Conservation (phyloP, 2,113 vertebrate genomes). For the Jaculus jaculus region DNA sequence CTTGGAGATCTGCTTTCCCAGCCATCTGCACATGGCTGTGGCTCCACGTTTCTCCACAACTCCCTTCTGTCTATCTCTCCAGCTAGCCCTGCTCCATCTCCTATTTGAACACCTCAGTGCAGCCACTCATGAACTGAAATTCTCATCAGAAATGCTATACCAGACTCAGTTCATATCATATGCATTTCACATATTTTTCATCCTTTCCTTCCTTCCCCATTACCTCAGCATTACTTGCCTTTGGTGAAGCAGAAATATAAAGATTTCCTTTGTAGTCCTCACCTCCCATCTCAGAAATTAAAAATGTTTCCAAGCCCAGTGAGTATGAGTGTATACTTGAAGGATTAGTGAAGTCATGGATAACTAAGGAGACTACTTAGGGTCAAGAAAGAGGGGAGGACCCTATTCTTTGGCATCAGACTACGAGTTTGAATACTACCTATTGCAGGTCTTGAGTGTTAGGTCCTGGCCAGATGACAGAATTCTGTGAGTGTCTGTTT, state of each 20-base stretch:
- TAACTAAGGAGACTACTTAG: background rate
- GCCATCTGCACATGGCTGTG: background rate
- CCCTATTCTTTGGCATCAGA: background rate
- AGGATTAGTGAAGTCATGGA: background rate
- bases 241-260: background rate
- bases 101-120: background rate
- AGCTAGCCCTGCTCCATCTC: too few relatives aligned
- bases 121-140: background rate
- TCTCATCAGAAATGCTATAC: too few relatives aligned
- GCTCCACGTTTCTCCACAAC: background rate
- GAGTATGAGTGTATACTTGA: background rate
- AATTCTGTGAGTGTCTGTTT: background rate
- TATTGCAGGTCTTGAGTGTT: background rate
- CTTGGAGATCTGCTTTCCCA: too few relatives aligned
- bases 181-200: too few relatives aligned
- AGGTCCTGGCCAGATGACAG: background rate
- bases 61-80: background rate
- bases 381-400: background rate
- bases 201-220: background rate
- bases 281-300: background rate
- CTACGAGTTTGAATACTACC: background rate
- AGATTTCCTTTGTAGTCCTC: background rate
- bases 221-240: background rate
- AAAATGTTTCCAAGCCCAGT: background rate
- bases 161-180: background rate